Evolutionary conservation across 1,140 invertebrate genomes (phyloP), one percentile per base, ranked within the genome.

Genomic region (Ceratosolen fusciceps): DNA sequence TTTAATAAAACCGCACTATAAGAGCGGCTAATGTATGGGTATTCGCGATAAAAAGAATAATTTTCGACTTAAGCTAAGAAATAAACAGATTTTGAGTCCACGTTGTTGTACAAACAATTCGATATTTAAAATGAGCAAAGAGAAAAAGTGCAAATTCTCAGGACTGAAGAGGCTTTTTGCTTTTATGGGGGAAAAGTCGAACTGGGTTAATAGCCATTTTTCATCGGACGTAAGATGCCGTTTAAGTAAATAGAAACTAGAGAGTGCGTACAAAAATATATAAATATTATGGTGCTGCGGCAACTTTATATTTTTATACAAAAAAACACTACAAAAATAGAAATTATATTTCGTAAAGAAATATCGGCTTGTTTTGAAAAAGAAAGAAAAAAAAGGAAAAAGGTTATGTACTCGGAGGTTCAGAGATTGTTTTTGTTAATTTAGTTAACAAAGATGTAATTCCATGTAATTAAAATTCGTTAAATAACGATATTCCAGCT

Each of bases 191-290:
- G 77, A 79, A 79, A 79, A 79, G 78, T 49, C 78, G 72, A 79
- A 79, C 78, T 79, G 78, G 78, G 78, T 79, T 79, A 79, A 79
- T 49, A 72, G 24, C 72, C 78, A 79, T 74, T 74, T 79, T 74
- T 79, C 77, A 65, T 52, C 77, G 70, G 29, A 54, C 58, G 26
- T 43, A 72, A 71, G 76, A 78, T 62, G 67, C 54, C 76, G 67
- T 78, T 78, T 72, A 78, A 72, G 76, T 72, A 78, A 78, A 78
- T 78, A 78, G 76, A 78, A 78, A 78, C 68, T 78, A 58, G 54
- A 39, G 68, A 52, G 34, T 68, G 62, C 62, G 49, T 58, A 16
- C n/a, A 56, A 73, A 73, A 56, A 47, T 62, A 39, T 62, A 62
- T 74, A 74, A 60, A 74, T 62, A 74, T 47, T 54, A 26, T 34